These are phyloP conservation scores for Batillaria attramentaria DNA, from an alignment of 1,140 invertebrate species.

Conservation along the genomic window DNA sequence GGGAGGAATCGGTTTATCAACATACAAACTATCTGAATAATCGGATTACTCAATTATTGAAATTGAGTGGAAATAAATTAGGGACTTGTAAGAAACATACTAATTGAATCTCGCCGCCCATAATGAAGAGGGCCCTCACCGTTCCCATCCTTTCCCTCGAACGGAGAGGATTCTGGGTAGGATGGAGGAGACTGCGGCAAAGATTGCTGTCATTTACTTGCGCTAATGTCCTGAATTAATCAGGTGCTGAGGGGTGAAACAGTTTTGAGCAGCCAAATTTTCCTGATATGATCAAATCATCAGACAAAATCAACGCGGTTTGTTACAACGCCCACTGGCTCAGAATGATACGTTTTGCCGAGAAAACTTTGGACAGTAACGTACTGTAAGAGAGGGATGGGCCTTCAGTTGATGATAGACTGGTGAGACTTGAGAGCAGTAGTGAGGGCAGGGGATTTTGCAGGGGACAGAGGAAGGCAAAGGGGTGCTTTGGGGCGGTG, in stretches of 20 bases:
- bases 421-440: not conserved
- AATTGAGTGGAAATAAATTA: constrained; percentile 63
- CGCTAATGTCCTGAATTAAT: constrained; percentile 34
- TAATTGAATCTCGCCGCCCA: constrained; percentile 50
- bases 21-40: constrained; percentile 60
- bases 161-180: not conserved
- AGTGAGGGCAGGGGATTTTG: too few relatives aligned
- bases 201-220: constrained; percentile 29
- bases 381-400: too few relatives aligned
- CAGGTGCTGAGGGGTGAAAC: constrained; percentile 39
- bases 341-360: too few relatives aligned
- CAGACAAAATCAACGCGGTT: not conserved
- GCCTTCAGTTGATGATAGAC: too few relatives aligned
- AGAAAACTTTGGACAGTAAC: too few relatives aligned
- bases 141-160: not conserved
- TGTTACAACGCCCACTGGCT: too few relatives aligned
- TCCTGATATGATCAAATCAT: constrained; percentile 27
- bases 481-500: too few relatives aligned
- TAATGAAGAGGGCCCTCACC: constrained; percentile 20
- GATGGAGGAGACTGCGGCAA: constrained; percentile 13
- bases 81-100: constrained; percentile 56
- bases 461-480: too few relatives aligned
- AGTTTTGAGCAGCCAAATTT: constrained; percentile 34
- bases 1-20: constrained; percentile 59
- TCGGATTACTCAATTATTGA: constrained; percentile 61